Conservation (phyloP, 2,888 invertebrate genomes). For the Sturmia bella region DNA sequence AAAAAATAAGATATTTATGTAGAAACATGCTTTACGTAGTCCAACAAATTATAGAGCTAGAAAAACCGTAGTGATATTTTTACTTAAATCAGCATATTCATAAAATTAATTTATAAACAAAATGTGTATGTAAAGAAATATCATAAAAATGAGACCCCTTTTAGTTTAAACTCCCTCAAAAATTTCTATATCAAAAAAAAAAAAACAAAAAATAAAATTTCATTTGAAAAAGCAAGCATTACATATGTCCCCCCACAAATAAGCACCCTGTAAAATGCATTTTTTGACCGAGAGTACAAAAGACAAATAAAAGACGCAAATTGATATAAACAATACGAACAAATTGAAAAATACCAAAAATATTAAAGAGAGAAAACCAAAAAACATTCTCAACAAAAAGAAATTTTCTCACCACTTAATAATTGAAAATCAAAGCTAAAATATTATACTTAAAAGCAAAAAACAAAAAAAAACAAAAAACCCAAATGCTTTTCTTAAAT, state of each 20-base stretch:
- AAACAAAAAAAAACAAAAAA: neutral
- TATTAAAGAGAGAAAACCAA: neutral
- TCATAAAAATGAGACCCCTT: conserved; percentile 59
- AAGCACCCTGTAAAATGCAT: conserved; percentile 81
- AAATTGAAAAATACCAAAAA: conserved; percentile 10
- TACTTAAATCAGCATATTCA: conserved; percentile 28
- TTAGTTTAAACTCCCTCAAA: conserved; percentile 70
- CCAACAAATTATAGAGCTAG: neutral
- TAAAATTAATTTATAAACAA: conserved; percentile 35
- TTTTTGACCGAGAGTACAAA: conserved; percentile 80
- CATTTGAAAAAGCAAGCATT: conserved; percentile 63
- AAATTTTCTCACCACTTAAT: conserved; percentile 44
- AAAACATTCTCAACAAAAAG: neutral
- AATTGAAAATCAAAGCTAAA: conserved; percentile 53
- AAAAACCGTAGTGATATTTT: conserved; percentile 53
- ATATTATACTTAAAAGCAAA: neutral
- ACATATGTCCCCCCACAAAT: conserved; percentile 62
- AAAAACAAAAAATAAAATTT: conserved; percentile 44
- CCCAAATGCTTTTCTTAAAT: conserved; percentile 52
- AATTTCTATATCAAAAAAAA: conserved; percentile 53
- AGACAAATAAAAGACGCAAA: conserved; percentile 65
- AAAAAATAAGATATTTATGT: neutral
- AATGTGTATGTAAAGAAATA: neutral
- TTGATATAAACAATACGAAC: conserved; percentile 33
- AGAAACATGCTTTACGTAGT: conserved; percentile 45